A percentile compares a stretch with the other conserved stretches of the same genome.
These are phyloP conservation scores for Hoplostethus atlanticus DNA, from an alignment of 2,797 vertebrate species.

Conservation along the genomic window DNA sequence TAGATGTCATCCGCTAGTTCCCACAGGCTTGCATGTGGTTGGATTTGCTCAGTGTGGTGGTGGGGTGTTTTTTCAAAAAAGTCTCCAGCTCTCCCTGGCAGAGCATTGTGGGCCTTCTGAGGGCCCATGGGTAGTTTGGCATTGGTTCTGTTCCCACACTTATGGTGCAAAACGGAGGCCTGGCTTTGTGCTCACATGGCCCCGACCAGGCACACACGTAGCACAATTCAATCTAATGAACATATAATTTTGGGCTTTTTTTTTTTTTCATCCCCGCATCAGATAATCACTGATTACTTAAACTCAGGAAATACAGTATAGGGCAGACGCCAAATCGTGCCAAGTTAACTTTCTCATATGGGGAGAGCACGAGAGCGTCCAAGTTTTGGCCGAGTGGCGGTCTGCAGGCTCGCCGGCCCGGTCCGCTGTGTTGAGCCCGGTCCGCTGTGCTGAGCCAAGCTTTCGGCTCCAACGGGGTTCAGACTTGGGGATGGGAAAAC, in stretches of 20 bases:
- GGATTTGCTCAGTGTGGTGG: constrained; percentile 69
- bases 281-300: constrained; percentile 86
- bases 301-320: constrained; percentile 81
- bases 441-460: constrained; percentile 50
- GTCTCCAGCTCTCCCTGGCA: constrained; percentile 67
- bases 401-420: constrained; percentile 47
- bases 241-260: constrained; percentile 63
- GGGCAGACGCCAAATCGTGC: constrained; percentile 73
- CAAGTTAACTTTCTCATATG: constrained; percentile 78
- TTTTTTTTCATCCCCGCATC: constrained; percentile 76
- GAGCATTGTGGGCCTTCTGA: constrained; percentile 55
- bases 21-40: constrained; percentile 78
- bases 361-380: constrained; percentile 64
- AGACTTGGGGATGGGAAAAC: constrained; percentile 64
- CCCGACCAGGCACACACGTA: constrained; percentile 67
- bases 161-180: constrained; percentile 67
- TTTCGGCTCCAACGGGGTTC: constrained; percentile 61
- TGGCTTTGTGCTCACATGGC: constrained; percentile 69
- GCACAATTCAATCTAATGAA: constrained; percentile 76
- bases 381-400: constrained; percentile 56
- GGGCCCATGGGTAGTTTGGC: constrained; percentile 68
- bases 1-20: constrained; percentile 73
- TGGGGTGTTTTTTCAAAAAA: constrained; percentile 61
- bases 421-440: constrained; percentile 31
- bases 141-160: constrained; percentile 78